Percentiles rank a stretch among this genome's conserved stretches.
Evolutionary conservation across 2,888 invertebrate species (phyloP).

Genomic region (Cerastis leucographa): DNA sequence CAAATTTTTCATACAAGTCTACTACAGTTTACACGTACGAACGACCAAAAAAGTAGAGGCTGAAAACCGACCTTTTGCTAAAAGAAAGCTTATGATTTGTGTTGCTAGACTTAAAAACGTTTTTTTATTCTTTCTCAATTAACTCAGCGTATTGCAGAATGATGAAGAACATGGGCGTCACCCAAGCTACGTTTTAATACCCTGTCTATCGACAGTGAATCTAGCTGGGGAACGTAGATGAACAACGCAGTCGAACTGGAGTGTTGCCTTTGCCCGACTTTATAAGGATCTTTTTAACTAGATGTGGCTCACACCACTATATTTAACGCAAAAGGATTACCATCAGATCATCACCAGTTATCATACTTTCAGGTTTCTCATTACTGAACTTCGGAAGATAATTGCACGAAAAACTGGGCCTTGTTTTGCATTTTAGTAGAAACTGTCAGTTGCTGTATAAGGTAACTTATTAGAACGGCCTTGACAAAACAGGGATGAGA

Average conservation of each 20-base stretch:
- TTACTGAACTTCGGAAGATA: neutral
- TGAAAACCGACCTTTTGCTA: neutral
- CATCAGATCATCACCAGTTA: neutral
- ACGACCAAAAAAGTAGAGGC: neutral
- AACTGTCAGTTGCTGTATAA: neutral
- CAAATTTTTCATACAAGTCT: conserved; percentile 12
- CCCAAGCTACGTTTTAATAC: neutral
- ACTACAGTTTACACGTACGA: neutral
- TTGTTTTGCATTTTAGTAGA: neutral
- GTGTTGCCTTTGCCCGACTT: too few species aligned
- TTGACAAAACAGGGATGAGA: neutral
- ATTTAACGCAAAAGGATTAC: neutral
- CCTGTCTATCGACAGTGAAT: neutral
- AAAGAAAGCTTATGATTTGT: neutral
- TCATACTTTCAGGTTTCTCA: neutral
- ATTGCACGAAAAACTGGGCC: neutral
- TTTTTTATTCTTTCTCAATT: neutral
- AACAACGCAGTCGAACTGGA: too few species aligned
- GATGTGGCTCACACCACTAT: neutral
- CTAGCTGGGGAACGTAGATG: too few species aligned
- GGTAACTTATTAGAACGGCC: neutral
- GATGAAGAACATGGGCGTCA: neutral
- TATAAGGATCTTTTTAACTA: too few species aligned
- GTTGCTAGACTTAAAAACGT: neutral
- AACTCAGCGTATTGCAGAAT: neutral